Base-by-base conservation (phyloP, 2,113 vertebrate species). In the Carassius carassius region DNA sequence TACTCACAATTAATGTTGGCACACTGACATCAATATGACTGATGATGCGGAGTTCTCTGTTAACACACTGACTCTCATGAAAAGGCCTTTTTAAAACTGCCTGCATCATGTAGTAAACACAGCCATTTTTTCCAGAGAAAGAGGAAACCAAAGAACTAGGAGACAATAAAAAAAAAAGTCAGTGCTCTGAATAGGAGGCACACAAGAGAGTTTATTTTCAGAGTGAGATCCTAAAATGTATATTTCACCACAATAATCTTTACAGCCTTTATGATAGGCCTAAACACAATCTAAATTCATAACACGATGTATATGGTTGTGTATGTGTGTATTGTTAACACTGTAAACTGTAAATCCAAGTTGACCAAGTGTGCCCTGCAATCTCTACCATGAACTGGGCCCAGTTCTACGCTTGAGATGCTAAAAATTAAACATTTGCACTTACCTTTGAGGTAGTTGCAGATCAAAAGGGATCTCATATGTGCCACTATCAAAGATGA, bases 381-480 rank as follows among this genome's bases (percentile, higher is more conserved):
- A 9, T 9, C 41, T 41, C 41, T 13, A 49, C 17, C 13, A 8
- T 65, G 16, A 16, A 9, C 16, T 69, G 3, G 8, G 7, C 32
- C 14, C 8, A 0, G 16, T 37, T 17, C 8, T 3, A 37, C 21
- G 1, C 17, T 70, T 0, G 9, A 1, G 10, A 70, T 51, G 49
- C 21, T 23, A 62, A n/a, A 47, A 73, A 70, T 13, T 35, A 41
- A 41, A 29, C 23, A 32, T 9, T 29, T 21, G 13, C 69, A 93
- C 95, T 96, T 91, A 96, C 95, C 94, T 94, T 78, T 94, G 92
- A 58, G 95, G 95, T 58, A 96, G 93, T 17, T 94, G 95, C 89
- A 96, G 95, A 86, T 92, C 93, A 89, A 96, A 96, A 0, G 94
- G 94, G 89, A 96, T 94, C 89, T 94, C 92, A 0, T 96, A 94